Percentiles rank a stretch among this genome's conserved stretches.
phyloP scores from a whole-genome alignment of 2,797 vertebrate species.

The Alosa sapidissima region DNA sequence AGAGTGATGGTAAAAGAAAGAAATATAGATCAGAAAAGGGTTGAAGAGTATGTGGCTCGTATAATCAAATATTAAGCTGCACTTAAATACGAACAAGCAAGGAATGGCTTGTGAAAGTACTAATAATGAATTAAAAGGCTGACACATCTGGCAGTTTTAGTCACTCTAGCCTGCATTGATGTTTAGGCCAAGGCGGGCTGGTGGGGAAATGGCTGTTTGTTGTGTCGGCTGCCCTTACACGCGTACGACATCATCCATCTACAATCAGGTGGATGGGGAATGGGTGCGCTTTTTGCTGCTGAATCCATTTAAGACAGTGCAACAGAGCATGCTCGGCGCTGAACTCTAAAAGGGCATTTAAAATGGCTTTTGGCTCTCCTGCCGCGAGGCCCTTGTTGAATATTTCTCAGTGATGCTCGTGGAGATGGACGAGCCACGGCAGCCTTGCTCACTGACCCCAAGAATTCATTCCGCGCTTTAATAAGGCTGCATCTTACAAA shows the following conservation, averaged over 20 bases:
- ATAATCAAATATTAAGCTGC: conserved; percentile 59
- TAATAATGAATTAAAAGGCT: conserved; percentile 39
- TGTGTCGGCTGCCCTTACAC: conserved; percentile 54
- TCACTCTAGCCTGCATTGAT: conserved; percentile 43
- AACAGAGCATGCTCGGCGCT: conserved; percentile 60
- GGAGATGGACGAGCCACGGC: conserved; percentile 51
- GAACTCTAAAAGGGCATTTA: conserved; percentile 70
- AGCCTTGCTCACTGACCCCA: conserved; percentile 59
- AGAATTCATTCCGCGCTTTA: conserved; percentile 57
- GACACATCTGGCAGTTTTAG: conserved; percentile 43
- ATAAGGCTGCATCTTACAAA: conserved; percentile 62
- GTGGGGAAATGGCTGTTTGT: conserved; percentile 32
- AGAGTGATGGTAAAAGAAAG: conserved; percentile 51
- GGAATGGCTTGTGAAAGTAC: conserved; percentile 51
- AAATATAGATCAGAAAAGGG: conserved; percentile 57
- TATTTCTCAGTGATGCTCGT: conserved; percentile 66
- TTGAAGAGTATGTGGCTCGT: conserved; percentile 46
- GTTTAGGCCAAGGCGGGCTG: conserved; percentile 40
- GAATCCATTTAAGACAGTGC: conserved; percentile 57
- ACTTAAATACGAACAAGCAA: conserved; percentile 45
- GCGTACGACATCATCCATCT: conserved; percentile 37
- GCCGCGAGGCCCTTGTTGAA: conserved; percentile 64
- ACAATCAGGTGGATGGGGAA: conserved; percentile 43
- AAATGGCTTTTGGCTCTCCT: conserved; percentile 63
- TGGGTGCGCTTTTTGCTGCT: conserved; percentile 31